Evolutionary conservation across 1,140 invertebrate genomes (phyloP), one percentile per base, ranked within the genome.

Genomic region (Drosophila nigromelanica): DNA sequence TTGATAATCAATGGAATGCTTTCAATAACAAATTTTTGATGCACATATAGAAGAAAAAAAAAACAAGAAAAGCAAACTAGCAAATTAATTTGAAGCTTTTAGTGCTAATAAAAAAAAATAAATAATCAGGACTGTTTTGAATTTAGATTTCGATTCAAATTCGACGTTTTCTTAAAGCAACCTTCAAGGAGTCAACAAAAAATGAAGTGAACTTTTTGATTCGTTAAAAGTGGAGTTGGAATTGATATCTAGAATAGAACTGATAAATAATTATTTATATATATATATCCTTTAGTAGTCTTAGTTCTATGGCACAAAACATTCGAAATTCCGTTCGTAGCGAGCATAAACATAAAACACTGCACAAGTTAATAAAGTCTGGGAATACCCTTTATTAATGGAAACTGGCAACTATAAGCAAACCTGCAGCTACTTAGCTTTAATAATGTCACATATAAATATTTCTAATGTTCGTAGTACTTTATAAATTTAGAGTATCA

Each of bases 271-370:
- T 40, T 40, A 45, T 45, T 40, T 40, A 45, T 45, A 6, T 18
- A 18, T 52, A 35, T 35, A 51, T 72, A 55, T 51, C 48, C 18
- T 54, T 7, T 48, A 63, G 54, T 50, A 43, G 58, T 27, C 54
- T 30, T 73, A 73, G 63, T 54, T 67, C 8, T 67, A 67, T 59
- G 40, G 73, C 69, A 72, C 64, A 71, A 67, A 82, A 85, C 81
- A 85, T 85, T 85, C 81, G 81, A 86, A 85, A 85, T 74, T 86
- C 56, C 73, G 73, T 76, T 78, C 74, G 67, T 71, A 78, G 63
- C 59, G 64, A 70, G 43, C 5, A 33, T 8, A 33, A 6, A 18
- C 18, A 18, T 18, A 33, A 33, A 33, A 33, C 62, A 62, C n/a
- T 51, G 18, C 11, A 42, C 47, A 74, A 33, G 40, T 48, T 37